phyloP scores from a whole-genome alignment of 2,888 invertebrate genomes.

The Tiliacea aurago region DNA sequence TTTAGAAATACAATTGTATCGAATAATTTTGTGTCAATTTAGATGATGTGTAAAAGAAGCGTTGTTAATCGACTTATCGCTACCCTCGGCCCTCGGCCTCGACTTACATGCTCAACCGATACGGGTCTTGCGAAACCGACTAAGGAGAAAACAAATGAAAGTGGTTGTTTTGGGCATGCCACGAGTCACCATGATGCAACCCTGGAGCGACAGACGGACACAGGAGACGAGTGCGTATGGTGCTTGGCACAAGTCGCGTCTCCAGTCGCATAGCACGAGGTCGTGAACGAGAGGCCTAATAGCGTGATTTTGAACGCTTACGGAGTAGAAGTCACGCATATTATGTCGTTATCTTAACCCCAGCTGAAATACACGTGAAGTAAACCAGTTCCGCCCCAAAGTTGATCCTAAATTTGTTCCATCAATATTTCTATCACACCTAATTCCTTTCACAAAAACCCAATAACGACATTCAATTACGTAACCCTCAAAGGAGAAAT shows the following conservation, averaged over 20 bases:
- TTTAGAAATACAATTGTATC: not conserved
- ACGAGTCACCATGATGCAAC: not conserved
- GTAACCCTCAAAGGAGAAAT: conserved; percentile 25
- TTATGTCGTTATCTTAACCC: not conserved
- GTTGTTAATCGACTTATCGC: not conserved
- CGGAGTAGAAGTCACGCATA: not conserved
- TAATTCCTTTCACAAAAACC: conserved; percentile 49
- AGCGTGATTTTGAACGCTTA: not conserved
- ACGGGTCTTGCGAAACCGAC: not conserved
- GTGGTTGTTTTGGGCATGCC: not conserved
- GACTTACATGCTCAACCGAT: not conserved
- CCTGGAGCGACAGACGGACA: not conserved
- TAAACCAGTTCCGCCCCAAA: not conserved
- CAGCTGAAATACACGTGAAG: not conserved
- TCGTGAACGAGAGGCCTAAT: not conserved
- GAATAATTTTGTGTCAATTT: not conserved
- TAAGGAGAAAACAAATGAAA: not conserved
- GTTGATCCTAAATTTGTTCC: conserved; percentile 22
- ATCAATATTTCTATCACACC: conserved; percentile 13
- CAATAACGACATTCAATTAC: conserved; percentile 52
- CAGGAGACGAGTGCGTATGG: not conserved
- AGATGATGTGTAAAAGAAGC: not conserved
- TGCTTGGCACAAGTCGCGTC: not conserved
- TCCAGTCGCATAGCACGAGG: not conserved
- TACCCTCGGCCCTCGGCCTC: not conserved